These are phyloP conservation scores for Linyphia triangularis DNA, from an alignment of 2,888 invertebrate genomes.

Conservation along the genomic window DNA sequence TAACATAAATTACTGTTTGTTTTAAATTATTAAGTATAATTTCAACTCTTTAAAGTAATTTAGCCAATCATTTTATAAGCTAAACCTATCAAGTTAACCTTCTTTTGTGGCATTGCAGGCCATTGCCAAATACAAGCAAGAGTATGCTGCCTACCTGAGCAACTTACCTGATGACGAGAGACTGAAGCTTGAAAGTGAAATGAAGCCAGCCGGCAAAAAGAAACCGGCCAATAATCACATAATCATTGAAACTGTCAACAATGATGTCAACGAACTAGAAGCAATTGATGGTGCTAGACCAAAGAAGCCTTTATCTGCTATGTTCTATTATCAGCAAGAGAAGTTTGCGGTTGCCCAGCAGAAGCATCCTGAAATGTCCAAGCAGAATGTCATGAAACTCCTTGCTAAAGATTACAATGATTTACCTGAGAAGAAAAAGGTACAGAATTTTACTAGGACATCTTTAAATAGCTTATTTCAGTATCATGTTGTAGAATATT, in stretches of 20 bases:
- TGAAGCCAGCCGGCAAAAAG: conserved; percentile 78
- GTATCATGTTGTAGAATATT: no score
- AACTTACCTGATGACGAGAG: conserved; percentile 81
- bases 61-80: not conserved
- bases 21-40: no score
- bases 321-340: conserved; percentile 82
- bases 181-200: conserved; percentile 79
- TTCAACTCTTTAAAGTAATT: not conserved
- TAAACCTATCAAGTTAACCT: not conserved
- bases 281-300: conserved; percentile 75
- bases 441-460: conserved; percentile 49
- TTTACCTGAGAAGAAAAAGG: conserved; percentile 77
- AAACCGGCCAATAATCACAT: conserved; percentile 74
- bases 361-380: conserved; percentile 80
- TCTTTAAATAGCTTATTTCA: no score
- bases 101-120: conserved; percentile 46
- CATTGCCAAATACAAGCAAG: conserved; percentile 81
- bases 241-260: conserved; percentile 57
- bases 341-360: conserved; percentile 81
- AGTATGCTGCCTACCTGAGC: conserved; percentile 81
- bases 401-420: conserved; percentile 77
- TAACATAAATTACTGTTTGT: no score
- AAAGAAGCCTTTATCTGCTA: conserved; percentile 81
- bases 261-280: conserved; percentile 62
- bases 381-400: conserved; percentile 77